Base-by-base conservation (phyloP, 2,888 invertebrate species). In the Drosophila lutescens region DNA sequence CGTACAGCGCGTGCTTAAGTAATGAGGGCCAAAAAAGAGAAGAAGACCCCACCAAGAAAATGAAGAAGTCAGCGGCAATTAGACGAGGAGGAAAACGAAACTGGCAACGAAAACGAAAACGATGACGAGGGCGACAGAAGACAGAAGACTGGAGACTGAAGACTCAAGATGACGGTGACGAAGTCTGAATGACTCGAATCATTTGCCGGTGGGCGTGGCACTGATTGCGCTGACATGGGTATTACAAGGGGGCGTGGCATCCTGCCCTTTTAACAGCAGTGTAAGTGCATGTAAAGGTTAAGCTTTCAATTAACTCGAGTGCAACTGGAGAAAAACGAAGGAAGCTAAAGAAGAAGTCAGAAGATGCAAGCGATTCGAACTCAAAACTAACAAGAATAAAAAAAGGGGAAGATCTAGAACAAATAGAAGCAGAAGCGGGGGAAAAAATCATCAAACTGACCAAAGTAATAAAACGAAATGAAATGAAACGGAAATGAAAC, bases 401-500 rank as follows among this genome's bases (percentile, higher is more conserved):
- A 20, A 38, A n/a, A 17, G 41, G 53, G 7, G 43, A 10, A 36
- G 6, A 30, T 0, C 10, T 6, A 36, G 3, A 38, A 54, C 44
- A 38, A 46, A 46, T 23, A 44, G 10, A 17, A n/a, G 7, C 2
- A 8, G 23, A 23, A 26, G 26, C 26, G 13, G 1, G 54, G 5
- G 36, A 41, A 67, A 47, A 55, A 34, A 68, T 55, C 56, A 44
- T 68, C 67, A 71, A 88, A 85, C 74, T 85, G 85, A 89, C 85
- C 88, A 85, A 89, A 85, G 78, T 82, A 85, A 85, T 85, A 85
- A 87, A 85, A 87, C 67, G 63, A 79, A 82, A 86, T 81, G 88
- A 85, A 88, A 88, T 87, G 89, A 79, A 85, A 85, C 88, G 85
- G 89, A 89, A 85, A 87, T 85, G 85, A 89, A 85, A 85, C 86